Conservation (phyloP, 2,888 invertebrate genomes). For the Piscicola geometra region DNA sequence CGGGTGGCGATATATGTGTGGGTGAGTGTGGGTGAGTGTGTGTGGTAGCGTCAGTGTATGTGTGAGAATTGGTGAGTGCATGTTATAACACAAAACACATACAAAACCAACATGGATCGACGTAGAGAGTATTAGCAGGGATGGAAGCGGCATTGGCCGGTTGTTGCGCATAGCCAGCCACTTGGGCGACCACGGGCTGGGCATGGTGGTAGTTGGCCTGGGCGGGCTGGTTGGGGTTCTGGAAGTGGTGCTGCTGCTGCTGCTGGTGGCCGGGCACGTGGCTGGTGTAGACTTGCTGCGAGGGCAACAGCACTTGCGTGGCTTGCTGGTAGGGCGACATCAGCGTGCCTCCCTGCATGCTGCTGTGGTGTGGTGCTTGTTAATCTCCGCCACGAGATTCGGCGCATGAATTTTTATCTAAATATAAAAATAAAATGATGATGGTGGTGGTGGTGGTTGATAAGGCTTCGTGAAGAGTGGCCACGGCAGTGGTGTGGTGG, state of each 20-base stretch:
- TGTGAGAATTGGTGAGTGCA: no score
- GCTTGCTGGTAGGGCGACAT: slow-evolving; percentile 10
- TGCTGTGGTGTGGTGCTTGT: background rate
- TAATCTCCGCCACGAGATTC: no score
- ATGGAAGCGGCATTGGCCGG: background rate
- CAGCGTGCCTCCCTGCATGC: slow-evolving; percentile 8
- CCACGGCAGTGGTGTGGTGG: no score
- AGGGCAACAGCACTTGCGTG: background rate
- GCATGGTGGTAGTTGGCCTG: background rate
- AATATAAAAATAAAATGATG: no score
- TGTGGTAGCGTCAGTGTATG: no score
- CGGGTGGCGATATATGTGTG: no score
- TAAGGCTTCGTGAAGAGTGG: no score
- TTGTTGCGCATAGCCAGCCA: background rate
- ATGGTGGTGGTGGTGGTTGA: no score
- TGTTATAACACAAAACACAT: background rate
- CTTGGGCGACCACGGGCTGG: slow-evolving; percentile 2
- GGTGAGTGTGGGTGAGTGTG: background rate
- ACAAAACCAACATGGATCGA: slow-evolving; percentile 25
- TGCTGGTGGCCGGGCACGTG: background rate
- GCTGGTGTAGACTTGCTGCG: background rate
- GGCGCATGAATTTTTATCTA: no score
- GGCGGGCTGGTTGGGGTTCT: background rate
- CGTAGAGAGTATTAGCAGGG: background rate
- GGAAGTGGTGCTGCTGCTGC: slow-evolving; percentile 4